phyloP scores from a whole-genome alignment of 2,797 vertebrate genomes.

The Premnoplex brunnescens region DNA sequence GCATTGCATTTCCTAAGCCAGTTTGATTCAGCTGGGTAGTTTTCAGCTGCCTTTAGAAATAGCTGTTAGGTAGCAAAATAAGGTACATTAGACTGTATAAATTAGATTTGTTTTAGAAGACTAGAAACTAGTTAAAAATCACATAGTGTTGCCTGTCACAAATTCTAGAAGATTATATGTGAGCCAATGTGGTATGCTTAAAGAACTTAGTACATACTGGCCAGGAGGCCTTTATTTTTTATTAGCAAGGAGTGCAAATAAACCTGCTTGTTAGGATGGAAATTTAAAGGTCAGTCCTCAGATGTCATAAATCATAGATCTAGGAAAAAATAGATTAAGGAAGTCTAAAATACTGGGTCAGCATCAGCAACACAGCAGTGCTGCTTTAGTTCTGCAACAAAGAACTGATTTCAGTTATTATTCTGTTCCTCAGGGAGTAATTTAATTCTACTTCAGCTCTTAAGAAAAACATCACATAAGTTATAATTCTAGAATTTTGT shows the following conservation, averaged over 20 bases:
- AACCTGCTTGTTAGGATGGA: conserved; percentile 49
- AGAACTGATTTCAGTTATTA: conserved; percentile 29
- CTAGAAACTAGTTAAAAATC: background rate
- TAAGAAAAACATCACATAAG: background rate
- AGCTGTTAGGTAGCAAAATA: background rate
- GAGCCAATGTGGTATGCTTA: background rate
- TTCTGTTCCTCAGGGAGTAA: conserved; percentile 12
- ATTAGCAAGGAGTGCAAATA: conserved; percentile 28
- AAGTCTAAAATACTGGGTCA: conserved; percentile 38
- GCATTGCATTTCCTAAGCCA: background rate
- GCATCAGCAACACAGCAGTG: background rate
- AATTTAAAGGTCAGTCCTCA: conserved; percentile 52
- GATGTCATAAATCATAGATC: conserved; percentile 51
- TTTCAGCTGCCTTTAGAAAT: conserved; percentile 7
- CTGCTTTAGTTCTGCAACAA: conserved; percentile 27
- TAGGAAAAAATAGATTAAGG: conserved; percentile 37
- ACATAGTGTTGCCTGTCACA: background rate
- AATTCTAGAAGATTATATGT: background rate
- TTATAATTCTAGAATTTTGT: background rate
- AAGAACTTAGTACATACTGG: conserved; percentile 17
- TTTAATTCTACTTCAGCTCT: conserved; percentile 3
- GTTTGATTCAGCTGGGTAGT: background rate
- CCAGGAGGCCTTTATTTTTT: conserved; percentile 43
- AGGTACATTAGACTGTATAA: background rate
- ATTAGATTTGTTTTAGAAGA: conserved; percentile 13